Evolutionary conservation across 2,888 invertebrate species (phyloP).

Genomic region (Congeria kusceri): DNA sequence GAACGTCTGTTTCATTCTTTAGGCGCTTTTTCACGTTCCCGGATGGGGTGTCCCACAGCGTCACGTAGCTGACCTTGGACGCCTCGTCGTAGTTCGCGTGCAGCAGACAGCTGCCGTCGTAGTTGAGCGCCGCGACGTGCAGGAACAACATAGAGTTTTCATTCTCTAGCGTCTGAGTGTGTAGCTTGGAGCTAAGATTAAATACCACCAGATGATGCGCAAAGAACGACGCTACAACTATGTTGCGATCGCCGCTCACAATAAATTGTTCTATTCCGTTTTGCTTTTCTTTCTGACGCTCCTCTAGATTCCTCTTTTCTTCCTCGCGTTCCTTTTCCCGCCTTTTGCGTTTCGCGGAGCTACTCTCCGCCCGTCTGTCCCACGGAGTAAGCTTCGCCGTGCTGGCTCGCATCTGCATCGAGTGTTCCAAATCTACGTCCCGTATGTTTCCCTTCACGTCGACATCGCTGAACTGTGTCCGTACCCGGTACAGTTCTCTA

Average conservation of each 20-base stretch:
- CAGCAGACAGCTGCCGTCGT: constrained; percentile 80
- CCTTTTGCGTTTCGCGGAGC: constrained; percentile 70
- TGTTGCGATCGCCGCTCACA: constrained; percentile 79
- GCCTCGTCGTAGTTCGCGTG: constrained; percentile 83
- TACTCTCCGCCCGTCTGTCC: constrained; percentile 80
- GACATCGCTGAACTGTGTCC: constrained; percentile 75
- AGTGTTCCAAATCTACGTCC: constrained; percentile 58
- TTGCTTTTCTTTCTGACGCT: constrained; percentile 79
- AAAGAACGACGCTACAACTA: constrained; percentile 83
- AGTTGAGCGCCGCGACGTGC: constrained; percentile 79
- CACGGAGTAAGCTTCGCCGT: constrained; percentile 82
- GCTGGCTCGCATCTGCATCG: constrained; percentile 59
- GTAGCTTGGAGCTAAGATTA: constrained; percentile 77
- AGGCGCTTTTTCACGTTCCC: constrained; percentile 79
- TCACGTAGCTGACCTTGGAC: constrained; percentile 82
- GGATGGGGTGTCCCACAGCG: constrained; percentile 81
- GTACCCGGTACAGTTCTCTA: constrained; percentile 78
- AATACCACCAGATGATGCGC: constrained; percentile 84
- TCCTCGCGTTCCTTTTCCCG: constrained; percentile 74
- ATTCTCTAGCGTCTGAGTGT: constrained; percentile 80
- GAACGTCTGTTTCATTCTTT: constrained; percentile 82
- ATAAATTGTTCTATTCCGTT: constrained; percentile 83
- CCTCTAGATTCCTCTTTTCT: constrained; percentile 73
- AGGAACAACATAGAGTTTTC: constrained; percentile 82
- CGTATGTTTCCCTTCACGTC: constrained; percentile 54